Base-by-base conservation (phyloP, 1,140 invertebrate genomes). In the Drosophila setifemur region DNA sequence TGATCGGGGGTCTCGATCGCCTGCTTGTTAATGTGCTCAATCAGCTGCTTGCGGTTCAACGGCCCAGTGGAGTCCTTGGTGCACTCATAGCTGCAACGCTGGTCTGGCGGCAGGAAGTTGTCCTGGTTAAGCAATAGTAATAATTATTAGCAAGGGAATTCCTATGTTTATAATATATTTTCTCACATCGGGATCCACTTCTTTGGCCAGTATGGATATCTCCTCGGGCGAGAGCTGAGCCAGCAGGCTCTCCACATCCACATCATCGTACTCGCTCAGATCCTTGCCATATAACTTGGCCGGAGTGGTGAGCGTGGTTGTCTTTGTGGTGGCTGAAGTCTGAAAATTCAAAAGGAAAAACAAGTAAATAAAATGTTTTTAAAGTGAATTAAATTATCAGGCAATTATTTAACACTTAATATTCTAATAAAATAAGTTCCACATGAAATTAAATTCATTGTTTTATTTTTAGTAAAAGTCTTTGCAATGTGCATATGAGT, bases 141-240 rank as follows among this genome's bases (percentile, higher is more conserved):
- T 8, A 25, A 9, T 53, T 0, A n/a, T 54, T 0, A 28, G 11
- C 3, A n/a, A 16, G 9, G 5, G 3, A 0, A 6, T 8, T 5
- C 12, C 6, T 7, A 6, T 5, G 0, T 8, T 8, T 11, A 1
- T 9, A 5, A 25, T 1, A 2, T 0, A 11, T 0, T 2, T 12
- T 72, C 97, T 97, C 93, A 99, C 98, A 94, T 99, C 98, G 73
- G 98, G 98, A 93, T 99, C 98, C 61, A 99, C 98, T 94, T 99
- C 98, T 92, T 97, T 98, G 76, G 98, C 98, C 60, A 99, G 93
- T 91, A 99, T 96, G 79, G 98, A 98, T 43, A 99, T 95, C 92
- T 99, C 98, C 91, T 99, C 98, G 9, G 95, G 94, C 52, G 98
- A 96, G 39, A 99, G 93, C 89, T 99, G 97, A 29, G 96, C 93